A percentile compares a stretch with the other conserved stretches of the same genome.
These are phyloP conservation scores for Gryllus longicercus DNA, from an alignment of 2,888 invertebrate species.

Conservation along the genomic window DNA sequence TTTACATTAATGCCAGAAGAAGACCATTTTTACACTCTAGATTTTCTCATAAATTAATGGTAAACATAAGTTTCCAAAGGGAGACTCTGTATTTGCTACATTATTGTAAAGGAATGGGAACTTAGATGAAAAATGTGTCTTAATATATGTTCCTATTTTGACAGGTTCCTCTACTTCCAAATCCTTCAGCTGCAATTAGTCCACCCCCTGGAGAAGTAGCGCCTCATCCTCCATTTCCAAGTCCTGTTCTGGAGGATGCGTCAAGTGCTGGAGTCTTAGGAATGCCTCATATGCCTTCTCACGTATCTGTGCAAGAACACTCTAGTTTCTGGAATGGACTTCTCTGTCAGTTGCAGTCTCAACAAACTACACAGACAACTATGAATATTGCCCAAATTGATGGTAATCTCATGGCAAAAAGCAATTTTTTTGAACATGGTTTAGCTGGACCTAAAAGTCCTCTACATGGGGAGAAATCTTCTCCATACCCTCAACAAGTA, in stretches of 20 bases:
- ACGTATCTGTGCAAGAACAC: constrained; percentile 30
- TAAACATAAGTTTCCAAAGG: too few relatives aligned
- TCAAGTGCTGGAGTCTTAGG: constrained; percentile 24
- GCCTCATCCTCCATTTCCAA: constrained; percentile 35
- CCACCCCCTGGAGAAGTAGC: constrained; percentile 40
- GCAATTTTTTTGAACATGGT: constrained; percentile 33
- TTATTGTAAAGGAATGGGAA: too few relatives aligned
- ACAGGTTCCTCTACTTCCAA: constrained; percentile 44
- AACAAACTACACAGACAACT: constrained; percentile 24
- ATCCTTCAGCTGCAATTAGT: constrained; percentile 40
- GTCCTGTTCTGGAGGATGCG: constrained; percentile 34
- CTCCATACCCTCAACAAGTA: constrained; percentile 34
- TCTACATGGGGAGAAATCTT: constrained; percentile 29
- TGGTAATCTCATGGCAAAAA: constrained; percentile 31
- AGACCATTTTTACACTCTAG: too few relatives aligned
- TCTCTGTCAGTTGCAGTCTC: constrained; percentile 35
- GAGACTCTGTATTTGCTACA: too few relatives aligned
- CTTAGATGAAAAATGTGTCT: too few relatives aligned
- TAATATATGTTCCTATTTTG: background rate
- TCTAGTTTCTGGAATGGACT: constrained; percentile 37
- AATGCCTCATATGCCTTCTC: constrained; percentile 27
- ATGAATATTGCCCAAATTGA: constrained; percentile 30
- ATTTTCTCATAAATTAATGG: too few relatives aligned
- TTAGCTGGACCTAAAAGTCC: constrained; percentile 33
- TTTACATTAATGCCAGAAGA: too few relatives aligned